Percentiles rank a stretch among this genome's conserved stretches.
phyloP scores from a whole-genome alignment of 2,113 vertebrate species.

The Emydocephalus ijimae region DNA sequence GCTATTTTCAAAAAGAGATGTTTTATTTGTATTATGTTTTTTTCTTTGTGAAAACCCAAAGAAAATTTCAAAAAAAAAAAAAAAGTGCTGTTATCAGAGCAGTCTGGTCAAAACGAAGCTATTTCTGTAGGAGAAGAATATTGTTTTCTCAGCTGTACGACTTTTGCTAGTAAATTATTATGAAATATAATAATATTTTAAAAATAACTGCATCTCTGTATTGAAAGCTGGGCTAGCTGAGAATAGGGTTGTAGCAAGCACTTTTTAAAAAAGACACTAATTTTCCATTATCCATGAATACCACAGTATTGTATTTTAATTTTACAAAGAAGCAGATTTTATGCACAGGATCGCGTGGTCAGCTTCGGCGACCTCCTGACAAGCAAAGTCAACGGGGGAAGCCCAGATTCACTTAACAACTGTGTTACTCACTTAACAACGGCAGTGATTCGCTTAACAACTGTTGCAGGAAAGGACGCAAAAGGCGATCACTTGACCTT shows the following conservation, averaged over 20 bases:
- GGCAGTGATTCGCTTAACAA: no score
- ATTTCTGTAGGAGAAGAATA: background rate
- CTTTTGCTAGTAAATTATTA: background rate
- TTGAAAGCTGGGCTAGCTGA: background rate
- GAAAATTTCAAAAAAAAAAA: no score
- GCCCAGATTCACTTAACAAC: no score
- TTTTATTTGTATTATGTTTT: no score
- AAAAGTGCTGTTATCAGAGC: background rate
- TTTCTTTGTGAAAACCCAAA: no score
- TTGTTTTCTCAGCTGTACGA: background rate
- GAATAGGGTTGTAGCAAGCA: background rate
- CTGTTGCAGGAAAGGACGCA: background rate
- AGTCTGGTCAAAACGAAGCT: background rate
- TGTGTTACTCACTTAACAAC: no score
- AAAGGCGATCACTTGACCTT: background rate
- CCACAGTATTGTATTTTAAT: background rate
- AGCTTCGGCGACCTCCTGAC: no score
- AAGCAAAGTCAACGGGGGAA: no score
- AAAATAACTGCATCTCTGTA: background rate
- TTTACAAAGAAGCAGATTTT: background rate
- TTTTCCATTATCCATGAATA: background rate
- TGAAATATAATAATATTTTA: background rate
- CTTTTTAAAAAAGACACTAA: background rate
- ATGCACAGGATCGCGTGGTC: no score
- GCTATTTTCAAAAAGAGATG: no score